Base-by-base conservation (phyloP, 2,797 vertebrate genomes). In the Melanotaenia pygmaea region DNA sequence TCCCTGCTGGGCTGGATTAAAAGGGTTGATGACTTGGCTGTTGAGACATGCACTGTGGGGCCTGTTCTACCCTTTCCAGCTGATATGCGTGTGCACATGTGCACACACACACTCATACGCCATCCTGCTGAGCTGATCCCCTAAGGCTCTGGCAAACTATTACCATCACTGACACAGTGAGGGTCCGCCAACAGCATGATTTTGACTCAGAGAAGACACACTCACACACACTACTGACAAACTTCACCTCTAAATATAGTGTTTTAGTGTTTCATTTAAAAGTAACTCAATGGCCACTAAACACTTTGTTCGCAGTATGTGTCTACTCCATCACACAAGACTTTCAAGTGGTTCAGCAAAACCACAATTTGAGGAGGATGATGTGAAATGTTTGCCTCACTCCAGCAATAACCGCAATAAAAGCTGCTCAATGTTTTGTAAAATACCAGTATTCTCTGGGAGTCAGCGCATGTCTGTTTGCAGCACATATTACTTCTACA, bases 1-100 rank as follows among this genome's bases (percentile, higher is more conserved):
- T 80, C 87, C 88, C 89, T 80, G 85, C 88, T 85, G 81, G 81
- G 88, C 81, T 82, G 89, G 86, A 91, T 92, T 90, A 92, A 90
- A 88, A 85, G 76, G 85, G 90, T 72, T 91, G 91, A 93, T 91
- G 92, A 91, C 88, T 91, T 90, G 90, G 87, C 88, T 91, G 86
- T 89, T 89, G 84, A 90, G 90, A 90, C 82, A 80, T 83, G 68
- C 80, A 87, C 86, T 84, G 74, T 83, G 76, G 74, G 83, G 74
- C 74, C 68, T 70, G 63, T 75, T 82, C 72, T 77, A 85, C 77
- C 80, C 82, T 86, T 87, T 79, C 80, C 85, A 80, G 81, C 87
- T 92, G 81, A 85, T 90, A 85, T 16, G 70, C 64, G 61, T 74
- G 59, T 66, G 60, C 64, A 76, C 37, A 78, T 64, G 58, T 65